phyloP scores from a whole-genome alignment of 1,140 invertebrate genomes.

The Drosophila pectinifera region DNA sequence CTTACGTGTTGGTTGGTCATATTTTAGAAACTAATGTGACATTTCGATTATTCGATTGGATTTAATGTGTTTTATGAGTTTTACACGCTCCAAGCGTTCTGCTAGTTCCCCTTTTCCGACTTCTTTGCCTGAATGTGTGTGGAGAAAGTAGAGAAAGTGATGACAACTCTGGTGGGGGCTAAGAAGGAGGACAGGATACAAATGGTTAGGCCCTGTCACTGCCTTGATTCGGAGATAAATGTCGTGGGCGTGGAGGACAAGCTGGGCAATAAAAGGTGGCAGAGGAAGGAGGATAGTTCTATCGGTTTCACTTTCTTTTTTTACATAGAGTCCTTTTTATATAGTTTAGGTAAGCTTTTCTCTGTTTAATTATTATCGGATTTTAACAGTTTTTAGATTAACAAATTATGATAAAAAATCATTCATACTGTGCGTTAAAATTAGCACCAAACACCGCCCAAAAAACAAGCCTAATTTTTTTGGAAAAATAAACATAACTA shows the following conservation, averaged over 20 bases:
- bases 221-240: conserved; percentile 54
- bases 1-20: conserved; percentile 74
- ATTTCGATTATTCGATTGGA: conserved; percentile 85
- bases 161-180: conserved; percentile 46
- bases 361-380: too few species aligned
- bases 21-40: conserved; percentile 85
- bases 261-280: conserved; percentile 7
- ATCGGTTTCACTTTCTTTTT: background rate
- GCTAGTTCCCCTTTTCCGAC: conserved; percentile 16
- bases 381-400: too few species aligned
- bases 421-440: too few species aligned
- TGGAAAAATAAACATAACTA: too few species aligned
- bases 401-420: too few species aligned
- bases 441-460: too few species aligned
- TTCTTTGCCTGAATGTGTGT: conserved; percentile 1
- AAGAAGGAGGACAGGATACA: conserved; percentile 7
- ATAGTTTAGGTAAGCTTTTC: too few species aligned
- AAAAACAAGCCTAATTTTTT: too few species aligned
- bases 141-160: conserved; percentile 35
- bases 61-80: conserved; percentile 85
- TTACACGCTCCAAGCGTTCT: conserved; percentile 67
- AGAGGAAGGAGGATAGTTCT: background rate
- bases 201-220: conserved; percentile 52
- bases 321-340: too few species aligned
- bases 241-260: conserved; percentile 46